Evolutionary conservation across 2,888 invertebrate genomes (phyloP), one percentile per base, ranked within the genome.

Genomic region (Caenorhabditis wallacei): DNA sequence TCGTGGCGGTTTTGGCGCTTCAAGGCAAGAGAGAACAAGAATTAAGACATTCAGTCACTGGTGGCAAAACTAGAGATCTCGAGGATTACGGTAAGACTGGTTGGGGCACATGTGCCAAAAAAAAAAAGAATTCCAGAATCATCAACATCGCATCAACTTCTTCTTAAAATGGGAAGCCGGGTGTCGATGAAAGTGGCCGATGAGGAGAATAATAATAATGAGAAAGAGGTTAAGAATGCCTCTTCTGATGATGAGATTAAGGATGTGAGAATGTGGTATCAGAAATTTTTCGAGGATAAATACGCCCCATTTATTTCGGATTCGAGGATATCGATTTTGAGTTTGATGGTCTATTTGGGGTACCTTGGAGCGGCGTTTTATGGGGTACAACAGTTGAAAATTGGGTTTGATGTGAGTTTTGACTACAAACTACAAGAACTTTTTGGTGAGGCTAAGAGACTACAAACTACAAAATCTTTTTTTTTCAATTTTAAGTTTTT

Each of bases 341-440:
- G 85, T 13, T 51, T 88, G 2, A 30, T 86, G 5, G 30, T 83
- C 10, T 88, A 87, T 53, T 26, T 85, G 37, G 72, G 61, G 1
- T 90, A 90, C 66, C 37, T 87, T 1, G 20, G 72, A 1, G 71
- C 82, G 8, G 75, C 88, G 0, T 80, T 75, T 53, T 79, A 80
- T 16, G 89, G 90, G 1, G 46, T 86, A 3, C 80, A 85, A 37
- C 66, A 83, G 26, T 71, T 90, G 13, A 78, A 85, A 37, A 86
- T 90, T 46, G 90, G 90, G 10, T 89, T 89, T 80, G 88, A 90
- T 80, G 90, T 89, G 37, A 78, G 87, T 57, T 51, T 66, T 16
- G 43, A 5, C 2, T 26, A 3, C 11, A 40, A 11, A 2, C 16
- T 40, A 2, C 2, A 30, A 30, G 8, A 30, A 30, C 3, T 5